Evolutionary conservation across 2,797 vertebrate species (phyloP), one percentile per base, ranked within the genome.

Genomic region (Trichosurus vulpecula): DNA sequence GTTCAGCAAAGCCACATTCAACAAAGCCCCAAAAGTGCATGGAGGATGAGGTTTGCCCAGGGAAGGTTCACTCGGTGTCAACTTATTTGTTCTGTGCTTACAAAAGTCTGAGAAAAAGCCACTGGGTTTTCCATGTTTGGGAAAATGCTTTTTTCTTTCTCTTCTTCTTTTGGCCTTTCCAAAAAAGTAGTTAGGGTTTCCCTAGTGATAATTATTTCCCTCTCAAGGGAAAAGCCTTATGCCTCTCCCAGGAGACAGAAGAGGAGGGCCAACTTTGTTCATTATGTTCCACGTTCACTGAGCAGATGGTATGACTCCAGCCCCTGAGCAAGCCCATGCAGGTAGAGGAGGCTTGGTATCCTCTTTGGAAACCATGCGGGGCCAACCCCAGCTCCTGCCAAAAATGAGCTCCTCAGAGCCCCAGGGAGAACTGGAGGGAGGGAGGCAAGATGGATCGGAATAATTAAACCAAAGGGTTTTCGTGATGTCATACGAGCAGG

Each of bases 81-180:
- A 91, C 53, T 90, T 92, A 57, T 97, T 95, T 81, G 96, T 97
- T 98, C 94, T 4, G 53, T 41, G 91, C 94, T 97, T 0, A 57
- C 57, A 97, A 96, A 92, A 94, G 92, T 92, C 96, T 97, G 95
- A 97, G 97, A 0, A 74, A 96, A 97, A 96, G 94, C 95, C 97
- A 96, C 74, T 96, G 95, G 94, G 94, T 96, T 98, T 98, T 98
- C 98, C 98, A 97, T 98, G 98, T 98, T 98, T 98, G 97, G 97
- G 96, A 97, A 97, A 97, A 97, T 53, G 94, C 93, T 54, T 95
- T 94, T 94, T 94, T 52, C 30, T 74, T 29, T 13, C 52, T 19
- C 90, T 91, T 97, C 97, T 98, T 97, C 97, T 98, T 96, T 95
- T 92, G 94, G 96, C 97, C 96, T 98, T 97, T 97, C 90, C 90